Base-by-base conservation (phyloP, 1,140 invertebrate genomes). In the Pantala flavescens region DNA sequence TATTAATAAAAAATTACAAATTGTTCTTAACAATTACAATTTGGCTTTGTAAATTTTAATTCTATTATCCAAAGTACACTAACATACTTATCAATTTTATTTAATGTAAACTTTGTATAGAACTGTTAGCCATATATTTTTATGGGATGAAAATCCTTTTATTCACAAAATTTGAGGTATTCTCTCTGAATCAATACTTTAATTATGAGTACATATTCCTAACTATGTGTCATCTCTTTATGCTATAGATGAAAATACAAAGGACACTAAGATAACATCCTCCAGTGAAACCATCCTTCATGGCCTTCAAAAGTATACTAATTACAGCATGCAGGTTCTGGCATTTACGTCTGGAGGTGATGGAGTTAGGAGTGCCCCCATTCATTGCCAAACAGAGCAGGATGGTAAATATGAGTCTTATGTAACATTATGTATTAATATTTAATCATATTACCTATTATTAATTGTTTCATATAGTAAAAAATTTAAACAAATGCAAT, bases 311-410 rank as follows among this genome's bases (percentile, higher is more conserved):
- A 97, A 97, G 82, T 98, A 91, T 82, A 98, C 96, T 0, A 98
- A 98, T 84, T 98, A 98, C 83, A 97, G 93, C 73, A 95, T 98
- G 88, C 93, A 97, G 87, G 94, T 98, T 43, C 83, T 98, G 76
- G 95, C 96, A 70, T 97, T 91, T 79, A 98, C 96, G 28, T 92
- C 93, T 71, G 96, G 95, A 75, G 97, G 97, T n/a, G 96, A 98
- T 81, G 97, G 96, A 75, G 94, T 97, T 43, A 89, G 93, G 76
- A 95, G 93, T 79, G 87, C 88, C 23, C 91, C 95, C 9, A 93
- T 98, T 78, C 94, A 95, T 83, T 96, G 95, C 80, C 92, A 94
- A 83, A 98, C 96, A 71, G 93, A 96, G 85, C 94, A 98, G 84
- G 96, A 97, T 83, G 93, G 95, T 96, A 85, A 2, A 36, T 5